Conservation (phyloP, 1,140 invertebrate species). For the Hirudo medicinalis region DNA sequence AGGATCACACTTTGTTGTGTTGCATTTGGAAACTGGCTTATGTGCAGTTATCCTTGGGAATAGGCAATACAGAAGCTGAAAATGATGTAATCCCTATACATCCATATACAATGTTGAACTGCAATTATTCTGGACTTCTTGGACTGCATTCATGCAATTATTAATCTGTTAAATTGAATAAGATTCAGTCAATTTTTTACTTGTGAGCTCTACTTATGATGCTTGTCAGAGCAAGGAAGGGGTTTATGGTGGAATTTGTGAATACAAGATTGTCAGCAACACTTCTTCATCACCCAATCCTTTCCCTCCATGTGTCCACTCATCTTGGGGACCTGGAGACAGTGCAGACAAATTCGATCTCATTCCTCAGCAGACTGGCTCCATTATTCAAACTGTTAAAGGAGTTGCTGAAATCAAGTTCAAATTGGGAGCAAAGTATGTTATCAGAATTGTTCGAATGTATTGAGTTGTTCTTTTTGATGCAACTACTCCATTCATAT, state of each 20-base stretch:
- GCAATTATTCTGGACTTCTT: no score
- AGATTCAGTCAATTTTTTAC: no score
- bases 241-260: conserved; percentile 40
- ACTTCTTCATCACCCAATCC: conserved; percentile 27
- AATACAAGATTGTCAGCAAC: conserved; percentile 34
- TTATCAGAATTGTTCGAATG: background rate
- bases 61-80: no score
- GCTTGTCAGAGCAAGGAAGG: conserved; percentile 31
- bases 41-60: no score
- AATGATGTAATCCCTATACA: no score
- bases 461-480: background rate
- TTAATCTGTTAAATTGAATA: no score
- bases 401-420: conserved; percentile 23
- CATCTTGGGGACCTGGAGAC: conserved; percentile 35
- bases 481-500: background rate
- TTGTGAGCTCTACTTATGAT: no score
- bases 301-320: conserved; percentile 39
- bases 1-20: no score
- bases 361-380: conserved; percentile 33
- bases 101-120: no score
- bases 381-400: conserved; percentile 29
- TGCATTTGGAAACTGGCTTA: no score
- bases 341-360: conserved; percentile 30
- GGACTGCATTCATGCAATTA: no score
- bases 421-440: conserved; percentile 5